Evolutionary conservation across 2,888 invertebrate species (phyloP).

Genomic region (Drosophila trichaetosa): DNA sequence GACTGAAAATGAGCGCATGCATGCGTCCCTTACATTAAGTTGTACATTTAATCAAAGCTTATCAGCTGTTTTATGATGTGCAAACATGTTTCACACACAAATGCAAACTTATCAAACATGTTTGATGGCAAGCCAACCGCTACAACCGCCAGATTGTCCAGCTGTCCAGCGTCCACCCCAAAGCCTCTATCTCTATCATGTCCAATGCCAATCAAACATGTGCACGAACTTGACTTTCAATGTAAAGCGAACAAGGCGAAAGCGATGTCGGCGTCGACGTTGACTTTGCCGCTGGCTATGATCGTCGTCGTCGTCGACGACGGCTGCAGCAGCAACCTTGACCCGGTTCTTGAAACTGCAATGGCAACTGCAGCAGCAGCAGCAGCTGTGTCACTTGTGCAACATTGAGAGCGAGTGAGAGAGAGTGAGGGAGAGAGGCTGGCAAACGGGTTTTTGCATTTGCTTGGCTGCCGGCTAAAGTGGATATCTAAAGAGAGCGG

Average conservation of each 20-base stretch:
- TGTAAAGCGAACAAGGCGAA: slow-evolving; percentile 76
- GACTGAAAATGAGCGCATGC: not conserved
- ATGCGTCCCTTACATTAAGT: not conserved
- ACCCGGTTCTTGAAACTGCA: slow-evolving; percentile 85
- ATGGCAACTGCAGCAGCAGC: slow-evolving; percentile 62
- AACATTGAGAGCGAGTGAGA: slow-evolving; percentile 43
- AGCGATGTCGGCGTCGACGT: slow-evolving; percentile 50
- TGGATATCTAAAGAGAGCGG: slow-evolving; percentile 9
- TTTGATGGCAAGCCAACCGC: slow-evolving; percentile 15
- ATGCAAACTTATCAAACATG: slow-evolving; percentile 39
- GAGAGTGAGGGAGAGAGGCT: slow-evolving; percentile 57
- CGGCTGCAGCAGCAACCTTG: slow-evolving; percentile 80
- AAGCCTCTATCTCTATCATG: slow-evolving; percentile 17
- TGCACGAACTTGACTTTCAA: slow-evolving; percentile 82
- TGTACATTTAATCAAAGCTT: not conserved
- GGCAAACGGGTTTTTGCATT: slow-evolving; percentile 65
- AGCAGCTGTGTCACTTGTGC: slow-evolving; percentile 49
- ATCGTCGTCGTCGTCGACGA: slow-evolving; percentile 45
- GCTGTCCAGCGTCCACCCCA: slow-evolving; percentile 27
- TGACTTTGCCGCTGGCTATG: slow-evolving; percentile 62
- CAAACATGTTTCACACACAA: slow-evolving; percentile 28
- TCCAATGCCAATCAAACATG: slow-evolving; percentile 77
- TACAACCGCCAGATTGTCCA: not conserved
- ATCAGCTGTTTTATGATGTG: slow-evolving; percentile 3
- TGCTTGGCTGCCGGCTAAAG: slow-evolving; percentile 50